Base-by-base conservation (phyloP, 1,140 invertebrate species). In the Saccostrea echinata region DNA sequence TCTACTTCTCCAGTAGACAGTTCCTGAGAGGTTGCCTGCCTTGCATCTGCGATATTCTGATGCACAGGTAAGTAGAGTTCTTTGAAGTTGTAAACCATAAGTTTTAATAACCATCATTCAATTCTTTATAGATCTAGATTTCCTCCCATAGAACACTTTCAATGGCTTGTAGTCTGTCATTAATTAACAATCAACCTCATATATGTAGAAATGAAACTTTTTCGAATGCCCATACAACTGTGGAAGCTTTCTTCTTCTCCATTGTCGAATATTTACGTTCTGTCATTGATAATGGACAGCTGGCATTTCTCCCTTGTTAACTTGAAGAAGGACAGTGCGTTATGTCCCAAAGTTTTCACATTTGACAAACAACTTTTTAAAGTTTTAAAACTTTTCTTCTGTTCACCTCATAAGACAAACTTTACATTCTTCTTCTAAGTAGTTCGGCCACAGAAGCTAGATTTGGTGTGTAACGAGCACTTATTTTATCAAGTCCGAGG, bases 181-280 rank as follows among this genome's bases (percentile, higher is more conserved):
- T 81, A 93, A 81, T 35, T 87, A 91, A 84, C 94, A 95, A 27
- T 93, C 86, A 27, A 88, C 90, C 21, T 95, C 95, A 51, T 95
- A 92, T 35, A 94, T 90, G 55, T 91, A 96, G 18, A 91, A 88
- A 55, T 21, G n/a, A n/a, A n/a, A n/a, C n/a, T n/a, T n/a, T n/a
- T n/a, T n/a, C n/a, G n/a, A n/a, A n/a, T n/a, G 93, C 92, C 91
- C 91, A 95, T 16, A 96, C 92, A 8, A 91, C 93, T 88, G n/a
- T n/a, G n/a, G n/a, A n/a, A n/a, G n/a, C n/a, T n/a, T n/a, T n/a
- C n/a, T n/a, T n/a, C n/a, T n/a, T n/a, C n/a, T 96, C 95, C 27
- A 93, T 95, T 13, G 93, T 94, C 0, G 92, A 92, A 89, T 95
- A 95, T 51, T 88, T 88, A 21, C 81, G 68, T 84, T 93, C 91